Evolutionary conservation across 2,888 invertebrate species (phyloP), one percentile per base, ranked within the genome.

Genomic region (Syritta pipiens): DNA sequence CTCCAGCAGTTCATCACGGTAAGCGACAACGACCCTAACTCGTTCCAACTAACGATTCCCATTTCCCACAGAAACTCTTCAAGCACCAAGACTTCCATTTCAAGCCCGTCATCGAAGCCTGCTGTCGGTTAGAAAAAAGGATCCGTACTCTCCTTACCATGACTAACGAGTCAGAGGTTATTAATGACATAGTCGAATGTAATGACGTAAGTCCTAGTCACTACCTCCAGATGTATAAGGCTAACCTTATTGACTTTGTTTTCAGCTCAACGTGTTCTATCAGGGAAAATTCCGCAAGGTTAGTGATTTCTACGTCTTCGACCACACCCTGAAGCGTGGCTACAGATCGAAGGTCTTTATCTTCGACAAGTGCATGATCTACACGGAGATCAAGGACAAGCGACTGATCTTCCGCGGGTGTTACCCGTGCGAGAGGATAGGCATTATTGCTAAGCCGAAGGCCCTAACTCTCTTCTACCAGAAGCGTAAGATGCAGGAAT

Each of bases 211-310:
- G 62, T 9, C 37, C 37, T n/a, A n/a, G n/a, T n/a, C n/a, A n/a
- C n/a, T 46, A 4, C 1, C 5, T 6, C 24, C 6, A 30, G 14
- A 32, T 32, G 10, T 3, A 14, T 14, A 19, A 22, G 3, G 10
- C 1, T 40, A 9, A 17, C 24, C 5, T 3, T 3, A 24, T 10
- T 67, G 4, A 20, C 3, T 67, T 4, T 46, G 9, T 19, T 81
- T 75, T 4, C 81, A 89, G 89, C 86, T 89, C 57, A 88, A 89
- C 75, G 85, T 87, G 12, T 85, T 86, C 30, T 86, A 87, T 51
- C 89, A 89, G 82, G 89, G 89, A 28, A 88, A 86, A 81, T 89
- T 89, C 68, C 86, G 86, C 1, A 88, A 88, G 83, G 87, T 86
- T 9, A 86, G 84, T 77, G 87, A 89, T 63, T 88, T 89, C 35